Base-by-base conservation (phyloP, 2,888 invertebrate species). In the Ennomos quercinarius region DNA sequence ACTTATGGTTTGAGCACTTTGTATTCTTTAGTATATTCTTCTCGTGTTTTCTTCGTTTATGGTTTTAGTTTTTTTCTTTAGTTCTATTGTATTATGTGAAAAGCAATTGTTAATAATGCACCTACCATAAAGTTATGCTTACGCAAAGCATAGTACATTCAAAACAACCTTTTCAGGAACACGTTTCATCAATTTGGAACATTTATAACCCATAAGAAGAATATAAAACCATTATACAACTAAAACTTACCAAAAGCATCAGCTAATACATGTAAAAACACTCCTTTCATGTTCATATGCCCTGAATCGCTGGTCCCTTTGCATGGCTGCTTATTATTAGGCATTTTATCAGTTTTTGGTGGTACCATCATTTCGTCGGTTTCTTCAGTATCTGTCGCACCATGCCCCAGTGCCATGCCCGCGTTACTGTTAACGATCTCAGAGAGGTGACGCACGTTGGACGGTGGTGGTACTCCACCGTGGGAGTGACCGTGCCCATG, bases 261-360 rank as follows among this genome's bases (percentile, higher is more conserved):
- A 47, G 99, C 99, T 39, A 99, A 89, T 5, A 99, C 97, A 84
- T 99, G 99, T 54, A 99, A 93, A 86, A 99, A 99, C n/a, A 99
- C 99, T n/a, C 99, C 99, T 54, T 98, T 95, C 99, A 99, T 99
- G 83, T 99, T 99, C 96, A 99, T 96, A 83, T 98, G 97, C 2
- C 96, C 95, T 0, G 96, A 94, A 78, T 95, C 94, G 11, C 72
- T 73, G 0, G 86, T 57, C 1, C 78, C 63, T 45, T 74, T 72
- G 55, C 79, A 77, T 0, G 86, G 80, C 61, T 89, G 86, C 48
- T 85, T 86, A 63, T 77, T 82, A 62, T 55, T 84, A 6, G 86
- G 77, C 27, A 75, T 54, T 62, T 86, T 85, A 50, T 73, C 77
- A 0, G 77, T 67, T 52, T 83, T 86, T 0, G 88, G 86, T 38